phyloP scores from a whole-genome alignment of 2,888 invertebrate species.

The Fissipunctia ypsillon region DNA sequence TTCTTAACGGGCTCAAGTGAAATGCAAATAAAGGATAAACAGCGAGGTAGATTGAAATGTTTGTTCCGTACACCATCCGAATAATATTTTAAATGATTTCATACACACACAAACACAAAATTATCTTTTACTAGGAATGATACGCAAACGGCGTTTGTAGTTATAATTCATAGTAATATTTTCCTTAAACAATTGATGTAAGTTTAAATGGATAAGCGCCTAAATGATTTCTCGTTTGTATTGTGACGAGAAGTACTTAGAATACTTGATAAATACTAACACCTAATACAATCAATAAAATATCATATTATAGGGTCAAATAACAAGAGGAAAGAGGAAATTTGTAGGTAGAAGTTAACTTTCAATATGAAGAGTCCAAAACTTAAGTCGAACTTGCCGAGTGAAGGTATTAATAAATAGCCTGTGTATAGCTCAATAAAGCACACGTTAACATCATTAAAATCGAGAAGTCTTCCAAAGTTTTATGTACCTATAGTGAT shows the following conservation, averaged over 20 bases:
- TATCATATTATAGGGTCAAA: conserved; percentile 12
- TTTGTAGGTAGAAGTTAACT: conserved; percentile 27
- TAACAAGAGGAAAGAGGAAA: too few relatives aligned
- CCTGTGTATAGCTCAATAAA: conserved; percentile 71
- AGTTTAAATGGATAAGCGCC: conserved; percentile 41
- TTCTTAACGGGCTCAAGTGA: conserved; percentile 66
- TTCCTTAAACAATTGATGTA: conserved; percentile 57
- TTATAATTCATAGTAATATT: conserved; percentile 62
- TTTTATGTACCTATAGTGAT: conserved; percentile 24
- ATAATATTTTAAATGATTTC: conserved; percentile 52
- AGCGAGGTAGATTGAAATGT: conserved; percentile 83
- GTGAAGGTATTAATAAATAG: conserved; percentile 28
- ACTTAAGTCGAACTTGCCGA: conserved; percentile 44
- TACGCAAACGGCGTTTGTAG: conserved; percentile 60
- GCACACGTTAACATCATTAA: conserved; percentile 56
- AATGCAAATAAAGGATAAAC: conserved; percentile 77
- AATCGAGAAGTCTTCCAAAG: conserved; percentile 65
- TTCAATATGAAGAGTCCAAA: conserved; percentile 38
- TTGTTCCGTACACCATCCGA: conserved; percentile 71
- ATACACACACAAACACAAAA: conserved; percentile 63
- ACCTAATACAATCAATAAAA: conserved; percentile 47
- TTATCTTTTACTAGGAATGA: conserved; percentile 72
- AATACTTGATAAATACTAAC: conserved; percentile 43
- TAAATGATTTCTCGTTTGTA: conserved; percentile 36
- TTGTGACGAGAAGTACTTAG: conserved; percentile 31